These are phyloP conservation scores for Chrysogorgia sp. DNA, from an alignment of 92 coral and sea anemone genomes.

Conservation along the genomic window DNA sequence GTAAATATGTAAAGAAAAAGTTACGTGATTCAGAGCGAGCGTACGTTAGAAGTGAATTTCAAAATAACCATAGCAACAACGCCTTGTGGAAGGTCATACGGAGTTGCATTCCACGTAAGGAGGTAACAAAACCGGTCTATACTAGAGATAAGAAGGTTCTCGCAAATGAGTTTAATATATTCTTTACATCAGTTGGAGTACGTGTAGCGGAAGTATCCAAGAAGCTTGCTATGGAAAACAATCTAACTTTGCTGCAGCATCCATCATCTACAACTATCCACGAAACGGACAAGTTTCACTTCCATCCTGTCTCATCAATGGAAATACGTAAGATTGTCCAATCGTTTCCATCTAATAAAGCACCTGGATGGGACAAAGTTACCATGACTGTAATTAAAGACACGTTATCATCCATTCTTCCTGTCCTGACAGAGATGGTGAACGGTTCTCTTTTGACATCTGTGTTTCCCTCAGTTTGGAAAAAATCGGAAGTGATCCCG, in stretches of 20 bases:
- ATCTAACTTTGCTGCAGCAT: not conserved
- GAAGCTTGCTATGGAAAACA: slow-evolving; percentile 23
- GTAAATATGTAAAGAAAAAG: slow-evolving; percentile 8
- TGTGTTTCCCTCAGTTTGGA: slow-evolving; percentile 46
- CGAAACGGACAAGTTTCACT: slow-evolving; percentile 24
- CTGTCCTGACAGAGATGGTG: slow-evolving; percentile 31
- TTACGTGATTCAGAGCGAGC: slow-evolving; percentile 32
- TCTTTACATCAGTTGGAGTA: too few relatives aligned
- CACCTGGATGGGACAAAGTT: slow-evolving; percentile 41
- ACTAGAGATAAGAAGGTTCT: too few relatives aligned
- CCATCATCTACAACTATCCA: slow-evolving; percentile 25
- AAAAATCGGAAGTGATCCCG: slow-evolving; percentile 18
- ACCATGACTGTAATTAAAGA: slow-evolving; percentile 36
- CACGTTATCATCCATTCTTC: slow-evolving; percentile 37
- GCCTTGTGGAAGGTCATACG: slow-evolving; percentile 32
- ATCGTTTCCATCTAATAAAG: slow-evolving; percentile 23
- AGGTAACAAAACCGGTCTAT: not conserved
- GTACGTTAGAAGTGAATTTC: slow-evolving; percentile 17
- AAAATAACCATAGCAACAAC: slow-evolving; percentile 7
- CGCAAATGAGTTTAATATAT: too few relatives aligned
- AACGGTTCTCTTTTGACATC: slow-evolving; percentile 37
- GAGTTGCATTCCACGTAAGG: slow-evolving; percentile 47
- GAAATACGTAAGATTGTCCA: slow-evolving; percentile 26
- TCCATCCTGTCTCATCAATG: slow-evolving; percentile 19
- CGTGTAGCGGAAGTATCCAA: slow-evolving; percentile 1